These are phyloP conservation scores for Cryptoprocta ferox DNA, from an alignment of 2,797 vertebrate species.

Conservation along the genomic window DNA sequence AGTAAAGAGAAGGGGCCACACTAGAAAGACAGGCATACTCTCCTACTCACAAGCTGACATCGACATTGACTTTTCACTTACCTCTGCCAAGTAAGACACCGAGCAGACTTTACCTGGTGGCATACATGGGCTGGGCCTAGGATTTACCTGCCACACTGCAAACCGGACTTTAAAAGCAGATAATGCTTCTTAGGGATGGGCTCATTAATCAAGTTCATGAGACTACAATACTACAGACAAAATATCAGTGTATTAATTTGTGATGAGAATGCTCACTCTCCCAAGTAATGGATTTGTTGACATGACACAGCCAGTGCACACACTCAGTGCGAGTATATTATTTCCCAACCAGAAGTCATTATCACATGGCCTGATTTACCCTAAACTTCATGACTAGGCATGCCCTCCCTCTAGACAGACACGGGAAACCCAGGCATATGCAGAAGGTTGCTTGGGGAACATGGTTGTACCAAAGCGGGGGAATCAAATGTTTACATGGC, in stretches of 20 bases:
- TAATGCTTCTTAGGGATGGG: background rate
- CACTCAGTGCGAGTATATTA: background rate
- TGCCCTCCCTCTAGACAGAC: background rate
- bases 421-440: background rate
- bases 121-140: background rate
- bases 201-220: background rate
- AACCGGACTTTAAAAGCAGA: background rate
- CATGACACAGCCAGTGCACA: background rate
- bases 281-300: background rate
- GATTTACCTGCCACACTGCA: background rate
- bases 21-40: background rate
- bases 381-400: background rate
- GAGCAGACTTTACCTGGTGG: background rate
- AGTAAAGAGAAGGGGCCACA: background rate
- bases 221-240: background rate
- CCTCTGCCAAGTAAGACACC: background rate
- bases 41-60: background rate
- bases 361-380: background rate
- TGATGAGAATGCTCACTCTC: background rate
- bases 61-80: background rate
- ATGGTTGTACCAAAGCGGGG: background rate
- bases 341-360: background rate
- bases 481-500: background rate
- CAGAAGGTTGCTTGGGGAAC: background rate
- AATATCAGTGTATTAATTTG: background rate